Percentiles rank a stretch among this genome's conserved stretches.
These are phyloP conservation scores for Puffinus mauretanicus DNA, from an alignment of 2,113 vertebrate species.

Conservation along the genomic window DNA sequence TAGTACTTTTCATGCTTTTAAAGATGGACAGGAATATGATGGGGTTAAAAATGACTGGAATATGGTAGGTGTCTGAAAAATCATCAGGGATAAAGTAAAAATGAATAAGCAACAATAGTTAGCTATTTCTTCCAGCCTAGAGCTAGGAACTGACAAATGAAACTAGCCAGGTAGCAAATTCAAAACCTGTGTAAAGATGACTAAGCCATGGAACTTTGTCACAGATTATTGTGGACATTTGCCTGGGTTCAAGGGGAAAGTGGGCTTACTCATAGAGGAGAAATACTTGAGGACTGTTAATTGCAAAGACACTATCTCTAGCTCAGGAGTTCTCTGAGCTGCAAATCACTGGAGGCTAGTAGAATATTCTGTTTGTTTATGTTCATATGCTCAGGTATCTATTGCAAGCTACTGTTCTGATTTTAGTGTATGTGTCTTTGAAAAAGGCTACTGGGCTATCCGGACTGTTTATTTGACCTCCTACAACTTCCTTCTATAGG, in stretches of 20 bases:
- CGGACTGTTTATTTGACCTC: background rate
- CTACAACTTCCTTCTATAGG: background rate
- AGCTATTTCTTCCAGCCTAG: background rate
- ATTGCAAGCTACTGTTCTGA: background rate
- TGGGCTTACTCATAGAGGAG: background rate
- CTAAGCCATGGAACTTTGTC: background rate
- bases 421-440: background rate
- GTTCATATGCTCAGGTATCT: background rate
- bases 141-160: background rate
- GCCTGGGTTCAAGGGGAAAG: background rate
- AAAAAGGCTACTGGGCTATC: background rate
- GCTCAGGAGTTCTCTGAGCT: background rate
- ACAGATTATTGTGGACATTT: background rate
- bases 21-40: background rate
- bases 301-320: background rate
- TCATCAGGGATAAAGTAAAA: background rate
- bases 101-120: background rate
- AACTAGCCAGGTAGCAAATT: background rate
- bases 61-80: background rate
- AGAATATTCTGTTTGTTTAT: background rate
- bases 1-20: background rate
- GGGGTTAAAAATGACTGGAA: background rate
- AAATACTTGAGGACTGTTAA: background rate
- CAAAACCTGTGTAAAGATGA: background rate
- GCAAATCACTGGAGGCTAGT: background rate